These are phyloP conservation scores for Sternotherus odoratus DNA, from an alignment of 2,797 vertebrate genomes.

Conservation along the genomic window DNA sequence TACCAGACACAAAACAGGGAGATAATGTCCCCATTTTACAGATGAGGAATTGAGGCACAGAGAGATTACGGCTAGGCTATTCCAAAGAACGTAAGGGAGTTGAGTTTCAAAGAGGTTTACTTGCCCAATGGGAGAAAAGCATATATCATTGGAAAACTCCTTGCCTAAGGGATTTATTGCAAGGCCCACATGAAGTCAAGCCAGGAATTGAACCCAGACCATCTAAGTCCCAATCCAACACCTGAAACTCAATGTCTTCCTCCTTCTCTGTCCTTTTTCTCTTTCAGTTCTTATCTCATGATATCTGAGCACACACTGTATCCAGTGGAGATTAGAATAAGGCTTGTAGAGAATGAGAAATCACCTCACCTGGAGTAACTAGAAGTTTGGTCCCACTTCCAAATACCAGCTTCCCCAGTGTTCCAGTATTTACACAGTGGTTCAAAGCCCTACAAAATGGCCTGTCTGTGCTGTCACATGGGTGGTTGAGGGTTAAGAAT, in stretches of 20 bases:
- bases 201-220: not conserved
- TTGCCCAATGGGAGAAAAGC: not conserved
- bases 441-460: constrained; percentile 46
- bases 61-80: not conserved
- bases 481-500: not conserved
- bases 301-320: not conserved
- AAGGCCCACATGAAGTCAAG: not conserved
- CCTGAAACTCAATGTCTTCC: not conserved
- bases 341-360: not conserved
- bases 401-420: not conserved
- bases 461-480: not conserved
- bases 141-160: not conserved
- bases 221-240: not conserved
- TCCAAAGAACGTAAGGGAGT: not conserved
- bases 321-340: not conserved
- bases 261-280: not conserved
- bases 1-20: not conserved
- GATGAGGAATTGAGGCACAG: not conserved
- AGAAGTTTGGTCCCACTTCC: constrained; percentile 60
- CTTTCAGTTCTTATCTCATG: not conserved
- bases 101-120: not conserved
- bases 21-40: not conserved
- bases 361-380: constrained; percentile 52
- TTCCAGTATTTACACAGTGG: constrained; percentile 3
- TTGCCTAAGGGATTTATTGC: not conserved